These are phyloP conservation scores for Itoplectis maculator DNA, from an alignment of 2,888 invertebrate genomes.

Conservation along the genomic window DNA sequence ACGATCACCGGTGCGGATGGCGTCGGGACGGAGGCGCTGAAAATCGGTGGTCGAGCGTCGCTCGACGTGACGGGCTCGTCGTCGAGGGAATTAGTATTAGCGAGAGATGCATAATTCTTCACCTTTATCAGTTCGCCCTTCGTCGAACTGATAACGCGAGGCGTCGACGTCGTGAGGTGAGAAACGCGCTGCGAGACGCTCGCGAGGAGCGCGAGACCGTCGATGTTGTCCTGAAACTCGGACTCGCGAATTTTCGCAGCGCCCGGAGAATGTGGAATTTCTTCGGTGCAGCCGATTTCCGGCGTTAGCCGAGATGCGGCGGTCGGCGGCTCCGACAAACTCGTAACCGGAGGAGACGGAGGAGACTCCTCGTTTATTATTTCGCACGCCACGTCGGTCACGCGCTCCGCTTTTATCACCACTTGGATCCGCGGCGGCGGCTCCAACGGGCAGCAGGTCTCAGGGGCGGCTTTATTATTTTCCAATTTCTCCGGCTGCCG, in stretches of 20 bases:
- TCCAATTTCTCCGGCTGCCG: neutral
- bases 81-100: slow-evolving; percentile 52
- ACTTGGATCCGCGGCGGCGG: neutral
- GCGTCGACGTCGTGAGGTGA: slow-evolving; percentile 66
- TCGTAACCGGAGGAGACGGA: too few species aligned
- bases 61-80: slow-evolving; percentile 50
- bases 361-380: slow-evolving; percentile 58
- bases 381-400: slow-evolving; percentile 32
- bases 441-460: neutral
- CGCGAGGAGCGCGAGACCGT: slow-evolving; percentile 81
- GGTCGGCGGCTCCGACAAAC: slow-evolving; percentile 7
- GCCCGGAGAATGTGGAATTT: neutral
- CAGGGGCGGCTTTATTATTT: slow-evolving; percentile 32
- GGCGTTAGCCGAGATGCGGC: slow-evolving; percentile 28
- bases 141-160: too few species aligned
- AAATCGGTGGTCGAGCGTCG: slow-evolving; percentile 54
- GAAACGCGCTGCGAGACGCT: slow-evolving; percentile 77
- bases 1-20: slow-evolving; percentile 57
- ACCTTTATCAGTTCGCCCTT: slow-evolving; percentile 77
- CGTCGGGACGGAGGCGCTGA: slow-evolving; percentile 65
- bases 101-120: slow-evolving; percentile 76
- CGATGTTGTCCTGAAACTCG: slow-evolving; percentile 79
- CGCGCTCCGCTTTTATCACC: slow-evolving; percentile 50
- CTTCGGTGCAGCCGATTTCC: slow-evolving; percentile 34
- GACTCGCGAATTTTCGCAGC: slow-evolving; percentile 65